Conservation (phyloP, 1,140 invertebrate species). For the Conus betulinus region DNA sequence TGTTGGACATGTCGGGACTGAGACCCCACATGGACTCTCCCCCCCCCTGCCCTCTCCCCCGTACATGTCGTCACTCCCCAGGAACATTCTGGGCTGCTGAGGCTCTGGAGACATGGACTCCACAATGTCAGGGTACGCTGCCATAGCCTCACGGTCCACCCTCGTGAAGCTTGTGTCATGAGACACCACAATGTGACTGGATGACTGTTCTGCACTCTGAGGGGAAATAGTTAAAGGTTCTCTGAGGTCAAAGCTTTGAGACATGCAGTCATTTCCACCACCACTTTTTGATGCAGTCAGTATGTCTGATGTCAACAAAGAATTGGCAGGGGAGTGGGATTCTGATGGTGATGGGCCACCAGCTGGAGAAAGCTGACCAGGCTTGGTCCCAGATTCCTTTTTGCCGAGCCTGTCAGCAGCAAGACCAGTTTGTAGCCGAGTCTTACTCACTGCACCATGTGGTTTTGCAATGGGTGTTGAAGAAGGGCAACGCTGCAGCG, state of each 20-base stretch:
- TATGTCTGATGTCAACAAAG: background rate
- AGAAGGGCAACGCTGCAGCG: background rate
- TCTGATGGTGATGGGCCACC: background rate
- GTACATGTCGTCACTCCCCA: constrained; percentile 3
- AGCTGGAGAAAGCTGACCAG: background rate
- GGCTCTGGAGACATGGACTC: constrained; percentile 25
- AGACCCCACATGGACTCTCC: constrained; percentile 34
- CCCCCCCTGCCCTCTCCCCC: background rate
- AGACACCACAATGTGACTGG: background rate
- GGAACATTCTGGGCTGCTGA: background rate
- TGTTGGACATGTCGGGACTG: constrained; percentile 32
- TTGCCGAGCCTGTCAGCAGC: background rate
- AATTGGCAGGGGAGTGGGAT: background rate
- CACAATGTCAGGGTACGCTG: constrained; percentile 22
- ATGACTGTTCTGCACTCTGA: background rate
- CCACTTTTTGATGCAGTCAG: background rate
- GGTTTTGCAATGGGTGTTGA: background rate
- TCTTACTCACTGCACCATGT: background rate
- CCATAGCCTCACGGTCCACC: constrained; percentile 12
- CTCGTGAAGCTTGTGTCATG: background rate
- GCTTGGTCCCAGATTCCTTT: background rate
- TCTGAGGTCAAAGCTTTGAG: background rate
- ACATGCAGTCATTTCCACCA: background rate
- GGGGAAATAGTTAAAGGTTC: background rate
- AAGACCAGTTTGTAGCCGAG: background rate